Percentiles rank a stretch among this genome's conserved stretches.
Evolutionary conservation across 2,113 vertebrate genomes (phyloP).

Genomic region (Sorex araneus): DNA sequence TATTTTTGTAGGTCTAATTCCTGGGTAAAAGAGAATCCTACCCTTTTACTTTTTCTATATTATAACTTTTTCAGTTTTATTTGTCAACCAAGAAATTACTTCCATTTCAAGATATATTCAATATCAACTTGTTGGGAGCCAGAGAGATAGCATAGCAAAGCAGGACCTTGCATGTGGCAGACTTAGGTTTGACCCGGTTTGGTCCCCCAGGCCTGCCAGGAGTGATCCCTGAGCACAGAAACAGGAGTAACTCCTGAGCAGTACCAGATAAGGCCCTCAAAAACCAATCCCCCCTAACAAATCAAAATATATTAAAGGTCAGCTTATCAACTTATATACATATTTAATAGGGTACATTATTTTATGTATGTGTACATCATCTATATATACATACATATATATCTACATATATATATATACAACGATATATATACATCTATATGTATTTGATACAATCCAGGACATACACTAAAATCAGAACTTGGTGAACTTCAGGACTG

Average conservation of each 20-base stretch:
- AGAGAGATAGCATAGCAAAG: too few relatives aligned
- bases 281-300: too few relatives aligned
- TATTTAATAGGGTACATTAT: neutral
- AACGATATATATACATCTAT: neutral
- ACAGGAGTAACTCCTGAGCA: too few relatives aligned
- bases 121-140: neutral
- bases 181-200: too few relatives aligned
- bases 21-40: neutral
- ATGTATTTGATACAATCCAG: neutral
- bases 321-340: neutral
- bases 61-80: conserved; percentile 35
- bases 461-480: neutral
- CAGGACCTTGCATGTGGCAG: too few relatives aligned
- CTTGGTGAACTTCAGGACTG: conserved; percentile 87
- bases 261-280: too few relatives aligned
- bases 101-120: neutral
- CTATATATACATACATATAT: neutral
- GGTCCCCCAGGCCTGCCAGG: too few relatives aligned
- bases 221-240: too few relatives aligned
- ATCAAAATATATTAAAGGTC: too few relatives aligned
- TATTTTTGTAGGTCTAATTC: neutral
- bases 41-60: neutral
- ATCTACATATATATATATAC: neutral
- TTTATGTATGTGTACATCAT: too few relatives aligned
- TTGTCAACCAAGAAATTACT: conserved; percentile 22